phyloP scores from a whole-genome alignment of 2,888 invertebrate species.

The Drosophila lacicola region DNA sequence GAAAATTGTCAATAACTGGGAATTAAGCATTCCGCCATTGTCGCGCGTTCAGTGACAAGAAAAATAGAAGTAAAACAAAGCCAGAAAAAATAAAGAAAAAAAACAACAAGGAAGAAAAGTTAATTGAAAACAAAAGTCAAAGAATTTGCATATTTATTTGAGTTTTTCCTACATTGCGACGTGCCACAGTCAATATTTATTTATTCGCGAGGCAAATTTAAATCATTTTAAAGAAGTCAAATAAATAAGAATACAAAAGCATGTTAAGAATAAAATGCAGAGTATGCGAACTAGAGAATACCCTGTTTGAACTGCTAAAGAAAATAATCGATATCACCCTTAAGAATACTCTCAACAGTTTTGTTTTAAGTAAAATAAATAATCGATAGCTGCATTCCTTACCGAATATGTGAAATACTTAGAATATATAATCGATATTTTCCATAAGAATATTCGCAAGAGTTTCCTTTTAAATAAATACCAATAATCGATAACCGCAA shows the following conservation, averaged over 20 bases:
- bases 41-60: conserved; percentile 35
- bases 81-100: conserved; percentile 1
- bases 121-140: conserved; percentile 81
- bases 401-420: too few relatives aligned
- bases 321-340: too few relatives aligned
- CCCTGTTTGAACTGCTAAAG: not conserved
- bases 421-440: too few relatives aligned
- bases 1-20: conserved; percentile 57
- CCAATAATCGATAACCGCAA: too few relatives aligned
- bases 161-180: conserved; percentile 41
- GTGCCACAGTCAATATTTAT: conserved; percentile 75
- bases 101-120: conserved; percentile 63
- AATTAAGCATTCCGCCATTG: conserved; percentile 58
- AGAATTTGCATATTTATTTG: conserved; percentile 79
- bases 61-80: conserved; percentile 5
- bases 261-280: not conserved
- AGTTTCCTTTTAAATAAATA: too few relatives aligned
- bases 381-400: too few relatives aligned
- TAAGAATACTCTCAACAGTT: too few relatives aligned
- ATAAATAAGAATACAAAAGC: conserved; percentile 8
- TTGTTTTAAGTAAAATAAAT: too few relatives aligned
- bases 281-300: not conserved
- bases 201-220: conserved; percentile 71
- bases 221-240: conserved; percentile 57
- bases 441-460: too few relatives aligned